Evolutionary conservation across 2,113 vertebrate genomes (phyloP).

Genomic region (Notothenia rossii): DNA sequence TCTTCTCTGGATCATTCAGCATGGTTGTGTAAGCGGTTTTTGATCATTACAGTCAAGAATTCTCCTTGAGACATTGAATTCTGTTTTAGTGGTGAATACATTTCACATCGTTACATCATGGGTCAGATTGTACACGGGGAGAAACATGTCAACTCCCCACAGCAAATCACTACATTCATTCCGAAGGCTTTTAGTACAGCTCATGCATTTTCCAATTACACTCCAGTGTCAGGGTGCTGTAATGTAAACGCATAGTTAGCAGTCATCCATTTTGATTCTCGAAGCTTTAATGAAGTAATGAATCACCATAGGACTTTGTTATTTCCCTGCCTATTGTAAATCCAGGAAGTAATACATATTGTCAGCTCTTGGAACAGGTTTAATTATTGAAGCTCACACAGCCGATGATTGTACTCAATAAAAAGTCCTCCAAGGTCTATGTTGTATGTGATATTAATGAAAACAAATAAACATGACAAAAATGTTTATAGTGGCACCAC

Average conservation of each 20-base stretch:
- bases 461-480: slow-evolving; percentile 13
- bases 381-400: slow-evolving; percentile 58
- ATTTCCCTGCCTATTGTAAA: slow-evolving; percentile 38
- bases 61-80: slow-evolving; percentile 68
- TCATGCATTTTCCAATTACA: slow-evolving; percentile 52
- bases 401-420: slow-evolving; percentile 32
- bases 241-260: slow-evolving; percentile 49
- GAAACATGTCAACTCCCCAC: slow-evolving; percentile 14
- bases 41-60: slow-evolving; percentile 68
- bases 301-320: slow-evolving; percentile 50
- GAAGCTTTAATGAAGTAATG: slow-evolving; percentile 51
- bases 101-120: slow-evolving; percentile 75
- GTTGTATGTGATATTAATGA: slow-evolving; percentile 14
- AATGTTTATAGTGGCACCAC: neutral
- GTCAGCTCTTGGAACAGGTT: slow-evolving; percentile 20
- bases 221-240: slow-evolving; percentile 13
- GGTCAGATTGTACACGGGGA: slow-evolving; percentile 36
- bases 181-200: slow-evolving; percentile 18
- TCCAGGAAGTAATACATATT: neutral
- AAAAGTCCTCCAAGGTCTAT: neutral
- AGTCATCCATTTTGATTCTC: slow-evolving; percentile 47
- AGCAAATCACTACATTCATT: slow-evolving; percentile 41
- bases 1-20: slow-evolving; percentile 45
- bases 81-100: slow-evolving; percentile 49
- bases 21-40: slow-evolving; percentile 56